phyloP scores from a whole-genome alignment of 2,113 vertebrate genomes.

The Podiceps cristatus region DNA sequence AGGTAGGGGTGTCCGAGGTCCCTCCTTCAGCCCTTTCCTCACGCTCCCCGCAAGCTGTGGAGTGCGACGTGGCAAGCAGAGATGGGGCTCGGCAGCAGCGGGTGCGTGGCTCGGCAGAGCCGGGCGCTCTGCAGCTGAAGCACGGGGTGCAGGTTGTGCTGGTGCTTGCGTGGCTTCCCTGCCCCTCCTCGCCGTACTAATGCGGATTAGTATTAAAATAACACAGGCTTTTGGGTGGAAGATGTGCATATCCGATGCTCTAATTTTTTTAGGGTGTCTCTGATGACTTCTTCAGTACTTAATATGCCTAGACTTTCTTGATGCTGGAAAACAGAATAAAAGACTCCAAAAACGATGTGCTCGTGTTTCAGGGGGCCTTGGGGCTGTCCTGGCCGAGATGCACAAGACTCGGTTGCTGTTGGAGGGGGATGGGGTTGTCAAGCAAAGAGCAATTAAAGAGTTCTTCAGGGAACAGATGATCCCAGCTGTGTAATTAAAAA shows the following conservation, averaged over 20 bases:
- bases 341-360: neutral
- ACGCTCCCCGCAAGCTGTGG: neutral
- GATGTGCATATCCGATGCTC: neutral
- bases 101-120: neutral
- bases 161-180: neutral
- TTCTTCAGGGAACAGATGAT: slow-evolving; percentile 29
- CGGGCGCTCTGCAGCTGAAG: neutral
- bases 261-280: neutral
- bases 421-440: neutral
- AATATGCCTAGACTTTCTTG: neutral
- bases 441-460: slow-evolving; percentile 31
- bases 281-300: neutral
- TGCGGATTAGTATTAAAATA: neutral
- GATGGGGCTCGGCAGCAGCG: fast-evolving
- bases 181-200: neutral
- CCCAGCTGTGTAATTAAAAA: slow-evolving; percentile 55
- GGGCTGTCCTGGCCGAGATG: neutral
- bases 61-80: neutral
- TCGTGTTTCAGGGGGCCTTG: neutral
- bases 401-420: neutral
- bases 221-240: neutral
- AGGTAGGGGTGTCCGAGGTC: neutral
- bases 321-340: neutral
- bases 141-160: neutral
- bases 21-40: neutral